A percentile compares a stretch with the other conserved stretches of the same genome.
phyloP scores from a whole-genome alignment of 2,113 vertebrate species.

The Excalfactoria chinensis region DNA sequence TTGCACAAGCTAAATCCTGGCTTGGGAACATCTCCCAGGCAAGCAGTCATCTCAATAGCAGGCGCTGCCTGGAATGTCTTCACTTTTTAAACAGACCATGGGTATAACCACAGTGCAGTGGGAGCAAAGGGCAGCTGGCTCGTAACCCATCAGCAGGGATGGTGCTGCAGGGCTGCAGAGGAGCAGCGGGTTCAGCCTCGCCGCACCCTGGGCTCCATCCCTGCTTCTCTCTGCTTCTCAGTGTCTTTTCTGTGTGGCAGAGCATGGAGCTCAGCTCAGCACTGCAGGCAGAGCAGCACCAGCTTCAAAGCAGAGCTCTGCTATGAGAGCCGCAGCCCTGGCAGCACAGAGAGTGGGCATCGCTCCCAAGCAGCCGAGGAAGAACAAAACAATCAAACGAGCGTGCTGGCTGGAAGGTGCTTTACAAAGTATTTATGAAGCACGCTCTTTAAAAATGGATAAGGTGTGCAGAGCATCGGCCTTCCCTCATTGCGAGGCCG shows the following conservation, averaged over 20 bases:
- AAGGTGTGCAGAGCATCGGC: not conserved
- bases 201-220: not conserved
- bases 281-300: not conserved
- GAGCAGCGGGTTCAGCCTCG: not conserved
- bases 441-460: slow-evolving; percentile 64
- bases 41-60: not conserved
- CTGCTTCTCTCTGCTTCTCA: not conserved
- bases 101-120: not conserved
- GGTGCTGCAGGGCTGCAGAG: not conserved
- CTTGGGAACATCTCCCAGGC: not conserved
- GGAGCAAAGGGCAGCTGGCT: not conserved
- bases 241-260: not conserved
- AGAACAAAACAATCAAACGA: slow-evolving; percentile 13
- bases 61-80: not conserved
- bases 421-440: slow-evolving; percentile 70
- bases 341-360: not conserved
- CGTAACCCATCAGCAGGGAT: not conserved
- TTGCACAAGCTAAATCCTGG: not conserved
- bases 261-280: not conserved
- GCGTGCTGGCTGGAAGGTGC: slow-evolving; percentile 54
- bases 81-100: not conserved
- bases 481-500: not conserved
- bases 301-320: not conserved
- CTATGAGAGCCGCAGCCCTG: not conserved
- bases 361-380: not conserved